Base-by-base conservation (phyloP, 2,113 vertebrate genomes). In the Struthidea cinerea region DNA sequence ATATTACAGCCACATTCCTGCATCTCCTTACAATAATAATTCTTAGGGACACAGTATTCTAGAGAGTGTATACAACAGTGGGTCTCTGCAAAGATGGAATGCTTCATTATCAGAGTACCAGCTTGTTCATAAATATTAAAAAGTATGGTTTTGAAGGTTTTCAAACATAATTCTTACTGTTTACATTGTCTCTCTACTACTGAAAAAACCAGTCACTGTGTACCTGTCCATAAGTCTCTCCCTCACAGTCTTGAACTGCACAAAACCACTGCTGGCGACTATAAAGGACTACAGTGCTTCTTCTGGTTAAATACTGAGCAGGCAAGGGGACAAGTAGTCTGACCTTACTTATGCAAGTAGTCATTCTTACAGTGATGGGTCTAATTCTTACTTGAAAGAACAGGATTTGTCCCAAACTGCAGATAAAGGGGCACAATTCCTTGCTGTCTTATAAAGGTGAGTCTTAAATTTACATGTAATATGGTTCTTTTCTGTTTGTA, bases 61-160 rank as follows among this genome's bases (percentile, higher is more conserved):
- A 82, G 87, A 39, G 33, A 79, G 28, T 3, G 1, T 64, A 76
- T 90, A 90, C 86, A 92, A 44, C 33, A 77, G 67, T 30, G 32
- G 26, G 14, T 89, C 97, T 92, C 74, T 93, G 84, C 16, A 11
- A 90, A 97, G 87, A 96, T 88, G 94, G 84, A 97, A 96, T 94
- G 84, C 82, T 97, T 96, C 93, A 95, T 96, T 97, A 96, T 91
- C 65, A 94, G 91, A 93, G 77, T 63, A 97, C 52, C 49, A 90
- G 82, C 63, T 46, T 96, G 74, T 89, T 94, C 95, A 96, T 96
- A 96, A 97, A 97, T 97, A 97, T 96, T 94, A 92, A 96, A 97
- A 96, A 73, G 84, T 53, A 87, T 7, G 44, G 33, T 44, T 96
- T 81, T 95, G 84, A 94, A 88, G 71, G 80, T 95, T 96, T 81